phyloP scores from a whole-genome alignment of 2,797 vertebrate species.

The Molossus molossus region DNA sequence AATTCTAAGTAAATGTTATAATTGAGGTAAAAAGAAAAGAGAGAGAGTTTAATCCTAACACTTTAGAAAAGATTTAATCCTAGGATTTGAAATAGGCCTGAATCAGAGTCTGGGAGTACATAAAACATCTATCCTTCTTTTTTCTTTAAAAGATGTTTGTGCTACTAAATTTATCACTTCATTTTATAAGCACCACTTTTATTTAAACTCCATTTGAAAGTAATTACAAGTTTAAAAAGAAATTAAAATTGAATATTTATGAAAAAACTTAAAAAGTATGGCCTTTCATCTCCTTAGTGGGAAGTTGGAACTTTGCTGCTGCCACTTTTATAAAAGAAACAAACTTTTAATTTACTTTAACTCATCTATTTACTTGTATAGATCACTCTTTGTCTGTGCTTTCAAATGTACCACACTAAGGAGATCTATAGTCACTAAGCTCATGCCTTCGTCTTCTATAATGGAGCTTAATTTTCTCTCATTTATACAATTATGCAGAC shows the following conservation, averaged over 20 bases:
- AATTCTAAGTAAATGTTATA: slow-evolving; percentile 44
- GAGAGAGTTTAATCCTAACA: background rate
- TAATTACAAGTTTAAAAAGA: background rate
- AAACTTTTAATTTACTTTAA: slow-evolving; percentile 51
- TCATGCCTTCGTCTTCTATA: slow-evolving; percentile 37
- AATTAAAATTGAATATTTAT: background rate
- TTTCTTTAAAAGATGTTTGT: slow-evolving; percentile 52
- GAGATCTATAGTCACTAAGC: slow-evolving; percentile 51
- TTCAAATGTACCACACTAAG: background rate
- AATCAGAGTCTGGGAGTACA: background rate
- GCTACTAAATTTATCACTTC: slow-evolving; percentile 3
- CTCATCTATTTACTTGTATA: background rate
- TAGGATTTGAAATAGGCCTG: background rate
- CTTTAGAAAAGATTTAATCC: background rate
- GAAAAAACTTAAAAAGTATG: slow-evolving; percentile 3
- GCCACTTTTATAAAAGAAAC: slow-evolving; percentile 20
- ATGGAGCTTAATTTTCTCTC: slow-evolving; percentile 64
- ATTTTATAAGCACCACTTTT: background rate
- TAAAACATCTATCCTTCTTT: background rate
- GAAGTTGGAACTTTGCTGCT: slow-evolving; percentile 11
- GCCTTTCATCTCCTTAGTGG: background rate
- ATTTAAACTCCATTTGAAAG: slow-evolving; percentile 52
- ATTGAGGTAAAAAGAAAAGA: background rate
- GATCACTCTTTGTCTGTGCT: background rate
- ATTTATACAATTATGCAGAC: slow-evolving; percentile 63